A percentile compares a stretch with the other conserved stretches of the same genome.
These are phyloP conservation scores for Gambelia wislizenii DNA, from an alignment of 2,797 vertebrate genomes.

Conservation along the genomic window DNA sequence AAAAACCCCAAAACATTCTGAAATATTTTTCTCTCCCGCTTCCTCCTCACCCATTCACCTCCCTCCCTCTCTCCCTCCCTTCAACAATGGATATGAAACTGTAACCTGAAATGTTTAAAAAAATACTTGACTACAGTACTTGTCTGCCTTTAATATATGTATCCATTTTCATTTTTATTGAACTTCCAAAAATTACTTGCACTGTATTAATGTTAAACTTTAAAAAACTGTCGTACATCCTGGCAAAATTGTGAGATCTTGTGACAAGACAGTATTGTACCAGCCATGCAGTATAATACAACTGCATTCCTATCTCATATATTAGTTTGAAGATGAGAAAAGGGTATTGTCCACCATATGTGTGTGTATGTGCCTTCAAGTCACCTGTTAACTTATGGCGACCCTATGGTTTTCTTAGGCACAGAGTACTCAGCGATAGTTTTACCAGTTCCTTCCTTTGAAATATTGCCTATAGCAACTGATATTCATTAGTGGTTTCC, in stretches of 20 bases:
- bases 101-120: background rate
- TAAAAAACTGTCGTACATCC: background rate
- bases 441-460: no score
- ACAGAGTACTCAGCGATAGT: no score
- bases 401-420: no score
- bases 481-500: no score
- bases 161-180: background rate
- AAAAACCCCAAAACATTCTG: background rate
- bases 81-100: no score
- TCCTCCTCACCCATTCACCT: no score
- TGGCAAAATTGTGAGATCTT: background rate
- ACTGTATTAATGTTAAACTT: background rate
- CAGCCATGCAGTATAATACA: no score
- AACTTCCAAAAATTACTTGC: background rate
- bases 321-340: background rate
- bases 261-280: background rate
- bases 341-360: no score
- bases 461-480: no score
- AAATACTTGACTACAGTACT: background rate
- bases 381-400: no score
- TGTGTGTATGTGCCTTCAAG: no score
- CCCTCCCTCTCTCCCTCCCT: background rate
- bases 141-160: background rate
- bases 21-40: no score
- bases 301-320: background rate